These are phyloP conservation scores for Blera fallax DNA, from an alignment of 2,888 invertebrate species.

Conservation along the genomic window DNA sequence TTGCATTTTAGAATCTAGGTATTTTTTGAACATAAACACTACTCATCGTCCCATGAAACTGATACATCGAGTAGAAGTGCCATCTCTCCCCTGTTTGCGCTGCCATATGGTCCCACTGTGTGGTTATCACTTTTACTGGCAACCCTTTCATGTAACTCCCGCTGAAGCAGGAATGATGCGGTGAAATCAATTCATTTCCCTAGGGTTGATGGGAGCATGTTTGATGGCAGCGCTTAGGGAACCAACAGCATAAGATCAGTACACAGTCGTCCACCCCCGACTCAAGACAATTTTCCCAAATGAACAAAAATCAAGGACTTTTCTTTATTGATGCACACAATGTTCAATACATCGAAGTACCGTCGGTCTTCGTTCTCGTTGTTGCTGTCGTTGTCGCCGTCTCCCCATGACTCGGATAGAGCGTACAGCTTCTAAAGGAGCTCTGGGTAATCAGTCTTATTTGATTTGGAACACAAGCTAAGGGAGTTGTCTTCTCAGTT, in stretches of 20 bases:
- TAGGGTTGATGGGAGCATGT: neutral
- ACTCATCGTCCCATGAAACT: no score
- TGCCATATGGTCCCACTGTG: neutral
- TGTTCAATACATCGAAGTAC: slow-evolving; percentile 12
- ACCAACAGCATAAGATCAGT: slow-evolving; percentile 12
- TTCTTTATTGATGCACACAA: slow-evolving; percentile 36
- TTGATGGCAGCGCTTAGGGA: slow-evolving; percentile 21
- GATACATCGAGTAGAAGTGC: no score
- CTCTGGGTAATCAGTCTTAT: slow-evolving; percentile 70
- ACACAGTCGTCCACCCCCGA: neutral
- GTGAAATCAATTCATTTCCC: slow-evolving; percentile 62
- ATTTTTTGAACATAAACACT: no score
- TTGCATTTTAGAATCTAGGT: no score
- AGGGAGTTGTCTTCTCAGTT: slow-evolving; percentile 54
- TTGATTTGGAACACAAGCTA: slow-evolving; percentile 70
- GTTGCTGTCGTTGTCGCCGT: neutral
- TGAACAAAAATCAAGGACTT: slow-evolving; percentile 61
- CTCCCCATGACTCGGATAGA: neutral
- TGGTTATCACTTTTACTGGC: neutral
- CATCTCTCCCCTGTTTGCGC: no score
- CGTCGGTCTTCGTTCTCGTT: neutral
- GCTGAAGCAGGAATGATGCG: slow-evolving; percentile 8
- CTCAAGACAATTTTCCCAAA: slow-evolving; percentile 44
- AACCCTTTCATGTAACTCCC: neutral
- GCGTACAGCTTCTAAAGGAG: neutral